Percentiles rank a stretch among this genome's conserved stretches.
Evolutionary conservation across 2,888 invertebrate genomes (phyloP).

Genomic region (Drosophila atripex): DNA sequence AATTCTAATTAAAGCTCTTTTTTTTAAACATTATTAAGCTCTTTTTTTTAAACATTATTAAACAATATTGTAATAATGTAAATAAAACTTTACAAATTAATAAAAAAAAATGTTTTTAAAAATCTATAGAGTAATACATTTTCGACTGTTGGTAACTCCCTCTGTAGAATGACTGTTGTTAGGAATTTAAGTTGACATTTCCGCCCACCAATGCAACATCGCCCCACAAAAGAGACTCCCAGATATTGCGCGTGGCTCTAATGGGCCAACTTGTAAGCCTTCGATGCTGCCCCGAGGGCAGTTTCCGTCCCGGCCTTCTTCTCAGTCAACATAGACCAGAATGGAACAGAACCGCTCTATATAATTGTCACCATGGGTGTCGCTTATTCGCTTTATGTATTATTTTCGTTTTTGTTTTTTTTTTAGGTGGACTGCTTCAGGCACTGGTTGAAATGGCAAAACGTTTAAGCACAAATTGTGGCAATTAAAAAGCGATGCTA

Average conservation of each 20-base stretch:
- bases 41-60: no score
- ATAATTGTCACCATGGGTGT: constrained; percentile 82
- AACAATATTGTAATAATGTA: neutral
- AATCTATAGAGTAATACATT: constrained; percentile 3
- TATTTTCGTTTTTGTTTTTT: neutral
- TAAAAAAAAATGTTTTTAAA: neutral
- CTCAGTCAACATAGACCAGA: constrained; percentile 6
- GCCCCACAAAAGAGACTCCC: constrained; percentile 13
- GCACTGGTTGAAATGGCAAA: constrained; percentile 63
- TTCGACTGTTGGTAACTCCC: constrained; percentile 10
- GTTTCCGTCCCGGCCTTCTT: constrained; percentile 12
- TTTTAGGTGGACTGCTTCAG: constrained; percentile 22
- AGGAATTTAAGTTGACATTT: constrained; percentile 33
- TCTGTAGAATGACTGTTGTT: constrained; percentile 19
- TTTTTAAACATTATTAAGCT: no score
- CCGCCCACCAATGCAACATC: constrained; percentile 21
- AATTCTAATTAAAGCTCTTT: no score
- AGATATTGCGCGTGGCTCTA: constrained; percentile 43
- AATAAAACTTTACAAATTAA: neutral
- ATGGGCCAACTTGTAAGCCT: constrained; percentile 56
- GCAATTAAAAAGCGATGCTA: constrained; percentile 65
- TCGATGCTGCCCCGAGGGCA: constrained; percentile 50
- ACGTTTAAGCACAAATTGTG: constrained; percentile 72
- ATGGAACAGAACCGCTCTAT: constrained; percentile 42
- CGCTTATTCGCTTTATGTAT: constrained; percentile 35